Percentiles rank a stretch among this genome's conserved stretches.
Evolutionary conservation across 2,888 invertebrate genomes (phyloP).

Genomic region (Euplexia lucipara): DNA sequence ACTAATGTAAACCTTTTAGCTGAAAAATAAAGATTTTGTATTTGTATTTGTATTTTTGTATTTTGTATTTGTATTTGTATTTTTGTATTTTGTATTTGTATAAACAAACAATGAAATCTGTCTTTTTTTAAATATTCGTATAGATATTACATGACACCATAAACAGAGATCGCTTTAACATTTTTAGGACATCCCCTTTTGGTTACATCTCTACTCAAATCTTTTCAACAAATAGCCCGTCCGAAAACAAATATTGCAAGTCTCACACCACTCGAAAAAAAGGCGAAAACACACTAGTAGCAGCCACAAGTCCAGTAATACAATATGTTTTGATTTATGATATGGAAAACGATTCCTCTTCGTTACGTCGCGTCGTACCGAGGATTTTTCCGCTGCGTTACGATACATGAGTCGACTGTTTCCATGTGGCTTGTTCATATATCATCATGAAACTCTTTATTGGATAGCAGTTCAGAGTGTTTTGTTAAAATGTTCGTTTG

Average conservation of each 20-base stretch:
- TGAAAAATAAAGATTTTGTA: no score
- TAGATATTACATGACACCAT: neutral
- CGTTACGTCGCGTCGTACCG: constrained; percentile 74
- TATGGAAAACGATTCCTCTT: constrained; percentile 82
- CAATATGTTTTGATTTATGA: constrained; percentile 85
- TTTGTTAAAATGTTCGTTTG: constrained; percentile 1
- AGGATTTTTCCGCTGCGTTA: constrained; percentile 80
- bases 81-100: no score
- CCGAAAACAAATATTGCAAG: constrained; percentile 20
- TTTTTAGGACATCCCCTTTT: neutral
- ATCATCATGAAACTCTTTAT: constrained; percentile 46
- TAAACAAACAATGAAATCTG: no score
- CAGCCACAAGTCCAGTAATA: constrained; percentile 71
- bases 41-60: no score
- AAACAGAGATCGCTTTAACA: neutral
- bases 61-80: no score
- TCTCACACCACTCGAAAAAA: constrained; percentile 23
- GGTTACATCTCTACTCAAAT: neutral
- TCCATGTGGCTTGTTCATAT: constrained; percentile 58
- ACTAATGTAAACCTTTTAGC: no score
- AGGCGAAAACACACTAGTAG: constrained; percentile 61
- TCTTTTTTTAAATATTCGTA: no score
- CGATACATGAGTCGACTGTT: constrained; percentile 77
- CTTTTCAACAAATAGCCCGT: neutral
- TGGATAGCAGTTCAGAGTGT: constrained; percentile 6